Conservation (phyloP, 2,888 invertebrate genomes). For the Tenthredo livida region DNA sequence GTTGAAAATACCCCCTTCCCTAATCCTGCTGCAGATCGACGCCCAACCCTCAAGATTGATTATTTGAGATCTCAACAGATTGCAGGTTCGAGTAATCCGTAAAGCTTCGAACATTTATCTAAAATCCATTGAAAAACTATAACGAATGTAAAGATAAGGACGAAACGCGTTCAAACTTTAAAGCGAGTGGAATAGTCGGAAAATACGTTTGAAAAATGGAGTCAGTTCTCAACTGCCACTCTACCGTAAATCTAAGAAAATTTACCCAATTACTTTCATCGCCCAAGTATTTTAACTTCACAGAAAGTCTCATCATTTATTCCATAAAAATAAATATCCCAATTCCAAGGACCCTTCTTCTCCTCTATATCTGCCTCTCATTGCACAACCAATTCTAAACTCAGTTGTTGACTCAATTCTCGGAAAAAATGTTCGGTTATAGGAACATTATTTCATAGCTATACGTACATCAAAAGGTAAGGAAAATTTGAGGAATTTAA, state of each 20-base stretch:
- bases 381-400: neutral
- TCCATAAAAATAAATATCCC: neutral
- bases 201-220: neutral
- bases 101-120: neutral
- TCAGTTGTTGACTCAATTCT: neutral
- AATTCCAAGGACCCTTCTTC: neutral
- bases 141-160: neutral
- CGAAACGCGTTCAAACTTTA: neutral
- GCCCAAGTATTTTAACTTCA: neutral
- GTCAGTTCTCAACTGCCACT: neutral
- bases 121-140: neutral
- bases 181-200: neutral
- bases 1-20: neutral
- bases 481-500: neutral
- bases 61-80: neutral
- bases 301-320: neutral
- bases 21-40: neutral
- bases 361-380: neutral
- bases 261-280: neutral
- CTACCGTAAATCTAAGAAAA: neutral
- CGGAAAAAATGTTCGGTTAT: neutral
- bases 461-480: neutral
- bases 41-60: neutral
- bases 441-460: neutral
- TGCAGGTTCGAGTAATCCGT: neutral